phyloP scores from a whole-genome alignment of 2,888 invertebrate genomes.

The Synanthedon myopaeformis region DNA sequence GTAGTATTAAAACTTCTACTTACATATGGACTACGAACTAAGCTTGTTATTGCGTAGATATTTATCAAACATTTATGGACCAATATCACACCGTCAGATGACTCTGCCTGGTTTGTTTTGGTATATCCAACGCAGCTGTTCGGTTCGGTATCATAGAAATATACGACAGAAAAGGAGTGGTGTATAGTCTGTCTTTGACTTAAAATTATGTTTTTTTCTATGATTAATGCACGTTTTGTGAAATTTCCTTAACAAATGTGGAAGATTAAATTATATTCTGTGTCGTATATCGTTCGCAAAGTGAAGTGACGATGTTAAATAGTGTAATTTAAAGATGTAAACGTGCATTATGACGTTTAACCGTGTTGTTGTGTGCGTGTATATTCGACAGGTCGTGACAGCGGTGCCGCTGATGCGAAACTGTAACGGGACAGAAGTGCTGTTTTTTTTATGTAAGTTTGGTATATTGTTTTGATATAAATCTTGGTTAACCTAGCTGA shows the following conservation, averaged over 20 bases:
- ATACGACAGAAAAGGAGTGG: slow-evolving; percentile 70
- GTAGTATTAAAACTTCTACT: no score
- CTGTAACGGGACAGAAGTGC: slow-evolving; percentile 62
- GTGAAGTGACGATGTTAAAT: slow-evolving; percentile 39
- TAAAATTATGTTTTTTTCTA: slow-evolving; percentile 58
- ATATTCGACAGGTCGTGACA: slow-evolving; percentile 33
- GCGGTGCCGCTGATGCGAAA: slow-evolving; percentile 64
- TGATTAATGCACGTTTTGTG: slow-evolving; percentile 41
- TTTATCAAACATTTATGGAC: not conserved
- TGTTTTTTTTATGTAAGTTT: slow-evolving; percentile 52
- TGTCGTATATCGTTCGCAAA: slow-evolving; percentile 47
- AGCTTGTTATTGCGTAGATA: no score
- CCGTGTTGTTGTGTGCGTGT: slow-evolving; percentile 52
- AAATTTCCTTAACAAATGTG: slow-evolving; percentile 37
- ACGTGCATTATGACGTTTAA: slow-evolving; percentile 66
- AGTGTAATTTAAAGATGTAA: slow-evolving; percentile 58
- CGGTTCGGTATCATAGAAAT: slow-evolving; percentile 69
- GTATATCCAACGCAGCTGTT: slow-evolving; percentile 53
- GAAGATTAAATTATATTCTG: slow-evolving; percentile 34
- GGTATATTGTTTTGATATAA: slow-evolving; percentile 9
- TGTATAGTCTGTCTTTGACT: slow-evolving; percentile 62
- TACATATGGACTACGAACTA: no score
- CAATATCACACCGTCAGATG: slow-evolving; percentile 27
- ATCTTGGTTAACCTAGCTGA: slow-evolving; percentile 18
- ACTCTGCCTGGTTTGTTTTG: slow-evolving; percentile 59